Conservation (phyloP, 2,888 invertebrate genomes). For the Eristalinus aeneus region DNA sequence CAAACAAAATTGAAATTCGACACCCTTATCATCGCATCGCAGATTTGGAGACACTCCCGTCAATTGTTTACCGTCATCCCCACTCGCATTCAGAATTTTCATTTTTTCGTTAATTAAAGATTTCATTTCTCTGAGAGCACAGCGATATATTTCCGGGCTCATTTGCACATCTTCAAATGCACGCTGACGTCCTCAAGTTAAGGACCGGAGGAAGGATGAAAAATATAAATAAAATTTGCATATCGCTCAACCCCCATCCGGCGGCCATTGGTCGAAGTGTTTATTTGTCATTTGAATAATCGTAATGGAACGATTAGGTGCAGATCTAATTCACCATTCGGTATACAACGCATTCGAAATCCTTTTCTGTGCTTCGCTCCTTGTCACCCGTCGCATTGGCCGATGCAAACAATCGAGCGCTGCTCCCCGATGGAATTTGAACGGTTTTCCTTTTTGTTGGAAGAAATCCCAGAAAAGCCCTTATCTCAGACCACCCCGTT, state of each 20-base stretch:
- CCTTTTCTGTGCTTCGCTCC: not conserved
- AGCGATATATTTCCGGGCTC: constrained; percentile 16
- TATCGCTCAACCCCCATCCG: constrained; percentile 17
- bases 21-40: not conserved
- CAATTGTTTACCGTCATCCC: not conserved
- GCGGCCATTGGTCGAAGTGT: constrained; percentile 16
- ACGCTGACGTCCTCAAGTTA: not conserved
- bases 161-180: constrained; percentile 25
- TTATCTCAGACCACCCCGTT: constrained; percentile 23
- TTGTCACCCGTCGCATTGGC: not conserved
- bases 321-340: constrained; percentile 43
- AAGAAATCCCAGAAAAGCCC: constrained; percentile 23
- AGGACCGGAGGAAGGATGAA: not conserved
- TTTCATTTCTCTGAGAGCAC: constrained; percentile 38
- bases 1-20: not conserved
- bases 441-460: constrained; percentile 7
- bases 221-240: constrained; percentile 50
- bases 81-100: not conserved
- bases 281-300: constrained; percentile 46
- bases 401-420: constrained; percentile 1
- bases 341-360: constrained; percentile 24
- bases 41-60: not conserved
- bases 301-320: constrained; percentile 55
- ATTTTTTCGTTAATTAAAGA: constrained; percentile 21
- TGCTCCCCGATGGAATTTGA: constrained; percentile 21